Conservation (phyloP, 2,113 vertebrate genomes). For the Ivindomyrus marchei region DNA sequence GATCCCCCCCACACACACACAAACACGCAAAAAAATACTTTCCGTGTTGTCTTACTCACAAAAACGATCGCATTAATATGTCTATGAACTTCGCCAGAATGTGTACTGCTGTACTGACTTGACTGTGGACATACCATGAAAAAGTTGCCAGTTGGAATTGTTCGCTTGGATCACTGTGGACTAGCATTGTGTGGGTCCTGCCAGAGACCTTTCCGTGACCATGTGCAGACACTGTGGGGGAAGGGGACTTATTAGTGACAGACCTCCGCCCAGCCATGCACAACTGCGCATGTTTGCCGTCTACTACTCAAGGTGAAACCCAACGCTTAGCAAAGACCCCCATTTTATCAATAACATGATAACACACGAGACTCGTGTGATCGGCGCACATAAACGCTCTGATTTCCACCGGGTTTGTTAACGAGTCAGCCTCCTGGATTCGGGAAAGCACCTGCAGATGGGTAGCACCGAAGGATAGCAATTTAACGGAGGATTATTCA, state of each 20-base stretch:
- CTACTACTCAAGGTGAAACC: neutral
- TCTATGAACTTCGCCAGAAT: neutral
- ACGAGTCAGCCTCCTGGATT: neutral
- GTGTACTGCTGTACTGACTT: neutral
- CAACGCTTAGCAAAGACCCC: neutral
- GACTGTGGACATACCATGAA: neutral
- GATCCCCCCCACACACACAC: no score
- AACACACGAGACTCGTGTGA: neutral
- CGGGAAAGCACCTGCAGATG: neutral
- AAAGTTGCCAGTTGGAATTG: neutral
- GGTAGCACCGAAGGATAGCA: neutral
- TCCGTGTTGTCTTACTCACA: neutral
- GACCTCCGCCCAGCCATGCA: neutral
- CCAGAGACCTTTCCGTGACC: neutral
- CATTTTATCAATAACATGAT: neutral
- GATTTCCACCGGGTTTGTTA: neutral
- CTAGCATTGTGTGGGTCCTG: neutral
- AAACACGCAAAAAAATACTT: neutral
- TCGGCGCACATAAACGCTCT: neutral
- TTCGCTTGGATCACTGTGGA: neutral
- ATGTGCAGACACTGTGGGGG: neutral
- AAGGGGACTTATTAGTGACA: constrained; percentile 1
- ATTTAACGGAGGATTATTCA: neutral
- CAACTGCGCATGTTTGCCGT: neutral
- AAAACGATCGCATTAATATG: neutral